Evolutionary conservation across 2,797 vertebrate species (phyloP), one percentile per base, ranked within the genome.

Genomic region (Gambusia yucatana): DNA sequence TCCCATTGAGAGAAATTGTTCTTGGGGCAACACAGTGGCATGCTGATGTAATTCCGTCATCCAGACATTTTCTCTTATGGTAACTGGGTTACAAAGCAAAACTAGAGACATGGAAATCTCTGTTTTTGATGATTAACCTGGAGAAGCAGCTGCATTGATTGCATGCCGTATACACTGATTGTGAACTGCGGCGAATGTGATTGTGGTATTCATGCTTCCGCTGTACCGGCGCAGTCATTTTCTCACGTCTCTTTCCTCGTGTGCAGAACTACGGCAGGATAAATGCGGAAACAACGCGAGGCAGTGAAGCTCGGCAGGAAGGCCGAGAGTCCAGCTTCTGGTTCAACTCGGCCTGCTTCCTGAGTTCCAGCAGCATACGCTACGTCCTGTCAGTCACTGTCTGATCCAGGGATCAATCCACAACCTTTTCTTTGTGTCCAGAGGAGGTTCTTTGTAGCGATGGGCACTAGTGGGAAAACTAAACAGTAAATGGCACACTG

Each of bases 381-480:
- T 28, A 2, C 39, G n/a, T 73, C 77, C 50, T 73, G 71, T 70
- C 71, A 59, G 57, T 85, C 79, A 39, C 55, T 78, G 77, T 79
- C 78, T 71, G 82, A 87, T 78, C 82, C 57, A 67, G 61, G 76
- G 50, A 86, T 87, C 79, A 75, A 73, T 85, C 75, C 14, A 13
- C 72, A 3, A 70, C 16, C 9, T 55, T 70, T 72, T 63, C 11
- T 55, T 77, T 55, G 67, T 48, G 73, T 47, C n/a, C n/a, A 55
- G 17, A 25, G n/a, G 10, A 41, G 65, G 25, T 44, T 69, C 39
- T 44, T 69, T n/a, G 20, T 5, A 14, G 22, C 39, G n/a, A 46
- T 14, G 22, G 79, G 11, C 11, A 14, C 25, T 7, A 5, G 55
- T 20, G 33, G 9, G 72, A 70, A 28, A 16, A 28, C n/a, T 48